These are phyloP conservation scores for Neotoma lepida DNA, from an alignment of 2,113 vertebrate genomes.

Conservation along the genomic window DNA sequence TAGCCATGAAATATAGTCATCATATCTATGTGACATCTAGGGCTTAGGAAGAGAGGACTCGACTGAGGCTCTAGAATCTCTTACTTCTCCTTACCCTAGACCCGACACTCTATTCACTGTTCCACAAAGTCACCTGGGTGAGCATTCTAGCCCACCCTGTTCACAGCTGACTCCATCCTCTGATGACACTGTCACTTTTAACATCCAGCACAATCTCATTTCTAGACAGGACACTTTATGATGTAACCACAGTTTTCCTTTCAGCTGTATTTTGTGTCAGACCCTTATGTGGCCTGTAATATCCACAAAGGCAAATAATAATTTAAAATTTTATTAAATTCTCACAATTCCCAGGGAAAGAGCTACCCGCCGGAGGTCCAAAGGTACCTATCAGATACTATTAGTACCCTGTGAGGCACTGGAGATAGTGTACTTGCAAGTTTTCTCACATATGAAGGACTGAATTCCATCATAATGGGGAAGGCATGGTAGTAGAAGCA, in stretches of 20 bases:
- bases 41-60: background rate
- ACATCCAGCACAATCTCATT: background rate
- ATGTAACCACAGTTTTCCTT: background rate
- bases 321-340: background rate
- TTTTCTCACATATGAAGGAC: background rate
- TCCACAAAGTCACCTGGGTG: background rate
- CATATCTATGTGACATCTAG: background rate
- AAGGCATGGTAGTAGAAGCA: background rate
- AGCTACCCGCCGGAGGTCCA: background rate
- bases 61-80: background rate
- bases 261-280: background rate
- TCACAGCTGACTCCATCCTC: background rate
- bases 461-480: background rate
- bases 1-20: background rate
- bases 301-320: background rate
- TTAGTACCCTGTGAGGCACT: accelerated
- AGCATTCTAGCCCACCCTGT: background rate
- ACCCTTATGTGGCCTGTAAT: background rate
- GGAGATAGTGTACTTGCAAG: no score
- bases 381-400: background rate
- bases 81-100: background rate
- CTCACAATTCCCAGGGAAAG: background rate
- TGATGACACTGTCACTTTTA: background rate
- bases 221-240: background rate
- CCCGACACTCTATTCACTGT: accelerated